Conservation (phyloP, 1,140 invertebrate species). For the Limonius californicus region DNA sequence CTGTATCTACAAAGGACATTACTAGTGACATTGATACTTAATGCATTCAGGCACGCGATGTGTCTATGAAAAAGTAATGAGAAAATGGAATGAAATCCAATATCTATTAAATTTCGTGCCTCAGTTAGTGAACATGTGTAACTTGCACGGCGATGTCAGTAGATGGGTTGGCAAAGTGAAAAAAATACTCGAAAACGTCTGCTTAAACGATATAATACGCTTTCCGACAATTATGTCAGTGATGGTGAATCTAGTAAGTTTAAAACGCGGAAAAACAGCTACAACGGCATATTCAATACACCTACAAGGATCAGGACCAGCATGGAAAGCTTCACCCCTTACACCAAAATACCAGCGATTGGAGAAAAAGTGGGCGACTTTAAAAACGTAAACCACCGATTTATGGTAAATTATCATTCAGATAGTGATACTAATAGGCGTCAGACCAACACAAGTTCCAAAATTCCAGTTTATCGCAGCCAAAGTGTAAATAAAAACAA, state of each 20-base stretch:
- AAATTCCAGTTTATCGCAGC: slow-evolving; percentile 2
- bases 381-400: slow-evolving; percentile 10
- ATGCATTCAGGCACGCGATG: neutral
- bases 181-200: neutral
- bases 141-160: neutral
- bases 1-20: too few species aligned
- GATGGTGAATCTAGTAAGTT: neutral
- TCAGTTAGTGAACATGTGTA: neutral
- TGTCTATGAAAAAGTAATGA: neutral
- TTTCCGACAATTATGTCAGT: neutral
- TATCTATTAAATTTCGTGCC: too few species aligned
- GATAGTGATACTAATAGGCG: slow-evolving; percentile 2
- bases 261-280: neutral
- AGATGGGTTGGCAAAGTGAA: neutral
- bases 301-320: neutral
- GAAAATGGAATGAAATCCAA: too few species aligned
- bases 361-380: slow-evolving; percentile 4
- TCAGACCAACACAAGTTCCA: neutral
- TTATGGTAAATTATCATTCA: slow-evolving; percentile 1
- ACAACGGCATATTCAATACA: neutral
- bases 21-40: neutral
- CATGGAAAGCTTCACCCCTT: slow-evolving; percentile 18
- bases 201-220: neutral
- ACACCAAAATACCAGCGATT: slow-evolving; percentile 15
- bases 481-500: slow-evolving; percentile 1